Percentiles rank a stretch among this genome's conserved stretches.
phyloP scores from a whole-genome alignment of 2,797 vertebrate species.

The Anguilla megastoma region DNA sequence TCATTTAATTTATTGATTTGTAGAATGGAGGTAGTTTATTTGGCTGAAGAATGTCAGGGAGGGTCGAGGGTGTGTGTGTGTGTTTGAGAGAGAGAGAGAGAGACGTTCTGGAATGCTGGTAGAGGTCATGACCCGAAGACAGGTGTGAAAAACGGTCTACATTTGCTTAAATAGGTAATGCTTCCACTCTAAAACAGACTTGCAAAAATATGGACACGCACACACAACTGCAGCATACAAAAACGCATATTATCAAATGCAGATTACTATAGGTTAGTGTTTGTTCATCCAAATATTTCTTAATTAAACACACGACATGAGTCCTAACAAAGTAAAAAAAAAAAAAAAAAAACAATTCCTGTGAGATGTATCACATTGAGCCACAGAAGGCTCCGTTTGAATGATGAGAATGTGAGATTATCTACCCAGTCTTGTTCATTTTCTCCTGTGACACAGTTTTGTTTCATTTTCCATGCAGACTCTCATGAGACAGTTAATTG shows the following conservation, averaged over 20 bases:
- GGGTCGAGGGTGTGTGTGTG: neutral
- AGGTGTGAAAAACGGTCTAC: constrained; percentile 63
- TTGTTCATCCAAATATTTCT: neutral
- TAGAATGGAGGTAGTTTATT: neutral
- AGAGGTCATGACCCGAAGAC: constrained; percentile 68
- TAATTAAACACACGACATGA: neutral
- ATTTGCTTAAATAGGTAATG: constrained; percentile 52
- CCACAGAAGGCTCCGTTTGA: neutral
- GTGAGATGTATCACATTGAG: constrained; percentile 2
- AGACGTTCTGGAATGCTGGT: constrained; percentile 48
- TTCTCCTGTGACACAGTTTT: neutral
- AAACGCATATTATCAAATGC: neutral
- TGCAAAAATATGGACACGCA: constrained; percentile 34
- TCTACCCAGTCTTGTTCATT: neutral
- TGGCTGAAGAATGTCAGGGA: neutral
- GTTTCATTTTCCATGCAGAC: neutral
- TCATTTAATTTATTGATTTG: neutral
- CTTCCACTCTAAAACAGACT: constrained; percentile 27
- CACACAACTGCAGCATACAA: neutral
- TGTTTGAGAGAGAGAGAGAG: constrained; percentile 9
- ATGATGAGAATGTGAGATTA: neutral
- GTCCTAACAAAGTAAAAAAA: neutral
- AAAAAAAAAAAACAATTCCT: neutral
- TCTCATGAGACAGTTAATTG: neutral
- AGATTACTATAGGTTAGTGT: neutral